Conservation (phyloP, 2,113 vertebrate genomes). For the Callocephalon fimbriatum region DNA sequence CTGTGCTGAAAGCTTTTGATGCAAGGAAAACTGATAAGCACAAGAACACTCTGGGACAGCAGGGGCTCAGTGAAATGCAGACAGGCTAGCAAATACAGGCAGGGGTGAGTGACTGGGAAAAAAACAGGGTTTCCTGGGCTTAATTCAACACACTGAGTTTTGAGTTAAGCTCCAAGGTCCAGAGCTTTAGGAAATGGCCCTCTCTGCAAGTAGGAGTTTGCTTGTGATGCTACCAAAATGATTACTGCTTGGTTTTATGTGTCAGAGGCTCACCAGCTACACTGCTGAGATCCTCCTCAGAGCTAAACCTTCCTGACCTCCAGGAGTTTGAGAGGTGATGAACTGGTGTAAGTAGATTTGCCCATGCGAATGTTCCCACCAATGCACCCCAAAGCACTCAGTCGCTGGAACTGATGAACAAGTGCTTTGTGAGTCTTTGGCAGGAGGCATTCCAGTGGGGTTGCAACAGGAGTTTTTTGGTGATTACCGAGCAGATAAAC, state of each 20-base stretch:
- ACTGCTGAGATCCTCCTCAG: not conserved
- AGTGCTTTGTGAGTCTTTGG: fast-evolving
- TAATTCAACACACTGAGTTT: not conserved
- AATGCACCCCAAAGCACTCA: fast-evolving
- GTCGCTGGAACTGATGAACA: fast-evolving
- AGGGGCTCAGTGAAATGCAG: not conserved
- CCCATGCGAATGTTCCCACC: fast-evolving
- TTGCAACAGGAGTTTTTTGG: not conserved
- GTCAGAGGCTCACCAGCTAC: not conserved
- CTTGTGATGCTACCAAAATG: not conserved
- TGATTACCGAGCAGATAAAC: not conserved
- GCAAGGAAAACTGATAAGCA: not conserved
- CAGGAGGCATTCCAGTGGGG: not conserved
- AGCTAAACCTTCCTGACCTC: not conserved
- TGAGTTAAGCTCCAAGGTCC: not conserved
- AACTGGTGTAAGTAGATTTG: fast-evolving
- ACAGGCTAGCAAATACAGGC: not conserved
- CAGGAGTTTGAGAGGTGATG: fast-evolving
- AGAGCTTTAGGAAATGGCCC: not conserved
- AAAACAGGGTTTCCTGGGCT: not conserved
- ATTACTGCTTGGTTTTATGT: not conserved
- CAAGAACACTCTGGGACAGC: not conserved
- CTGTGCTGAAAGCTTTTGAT: not conserved
- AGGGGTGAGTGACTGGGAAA: not conserved
- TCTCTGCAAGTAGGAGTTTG: not conserved